These are phyloP conservation scores for Cotesia vestalis DNA, from an alignment of 1,140 invertebrate species.

Conservation along the genomic window DNA sequence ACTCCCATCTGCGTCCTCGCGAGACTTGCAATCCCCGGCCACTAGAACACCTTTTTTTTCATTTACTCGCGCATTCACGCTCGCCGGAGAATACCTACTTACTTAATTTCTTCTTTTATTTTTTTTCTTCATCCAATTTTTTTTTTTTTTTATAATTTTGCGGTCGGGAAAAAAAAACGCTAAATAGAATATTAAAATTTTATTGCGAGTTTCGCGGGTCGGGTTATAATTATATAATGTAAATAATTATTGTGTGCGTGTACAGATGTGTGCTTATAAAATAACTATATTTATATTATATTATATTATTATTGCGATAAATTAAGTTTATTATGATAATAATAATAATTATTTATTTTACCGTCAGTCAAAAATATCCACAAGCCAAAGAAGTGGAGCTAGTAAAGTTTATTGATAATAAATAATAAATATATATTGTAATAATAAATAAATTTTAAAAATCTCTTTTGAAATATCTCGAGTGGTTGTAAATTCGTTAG, in stretches of 20 bases:
- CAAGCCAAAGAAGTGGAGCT: conserved; percentile 38
- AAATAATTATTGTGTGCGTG: conserved; percentile 24
- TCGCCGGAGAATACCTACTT: conserved; percentile 8
- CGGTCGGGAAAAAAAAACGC: conserved; percentile 11
- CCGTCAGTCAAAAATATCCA: conserved; percentile 30
- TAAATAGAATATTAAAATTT: conserved; percentile 28
- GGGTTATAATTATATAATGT: conserved; percentile 5
- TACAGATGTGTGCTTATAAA: conserved; percentile 19
- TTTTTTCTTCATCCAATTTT: conserved; percentile 6
- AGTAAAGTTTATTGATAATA: conserved; percentile 31
- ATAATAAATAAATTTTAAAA: conserved; percentile 17
- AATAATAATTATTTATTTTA: conserved; percentile 3
- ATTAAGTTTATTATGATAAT: neutral
- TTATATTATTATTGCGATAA: neutral
- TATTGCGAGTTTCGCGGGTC: conserved; percentile 25
- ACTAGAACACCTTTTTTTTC: conserved; percentile 20
- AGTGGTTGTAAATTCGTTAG: conserved; percentile 34
- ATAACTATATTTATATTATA: conserved; percentile 30
- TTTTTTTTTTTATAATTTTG: conserved; percentile 14
- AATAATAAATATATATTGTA: conserved; percentile 19
- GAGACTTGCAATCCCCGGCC: conserved; percentile 11
- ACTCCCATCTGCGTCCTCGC: conserved; percentile 27
- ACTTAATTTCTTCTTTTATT: conserved; percentile 1
- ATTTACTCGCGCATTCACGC: conserved; percentile 29
- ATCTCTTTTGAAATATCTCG: conserved; percentile 13